Conservation (phyloP, 2,797 vertebrate species). For the Lophius americanus region DNA sequence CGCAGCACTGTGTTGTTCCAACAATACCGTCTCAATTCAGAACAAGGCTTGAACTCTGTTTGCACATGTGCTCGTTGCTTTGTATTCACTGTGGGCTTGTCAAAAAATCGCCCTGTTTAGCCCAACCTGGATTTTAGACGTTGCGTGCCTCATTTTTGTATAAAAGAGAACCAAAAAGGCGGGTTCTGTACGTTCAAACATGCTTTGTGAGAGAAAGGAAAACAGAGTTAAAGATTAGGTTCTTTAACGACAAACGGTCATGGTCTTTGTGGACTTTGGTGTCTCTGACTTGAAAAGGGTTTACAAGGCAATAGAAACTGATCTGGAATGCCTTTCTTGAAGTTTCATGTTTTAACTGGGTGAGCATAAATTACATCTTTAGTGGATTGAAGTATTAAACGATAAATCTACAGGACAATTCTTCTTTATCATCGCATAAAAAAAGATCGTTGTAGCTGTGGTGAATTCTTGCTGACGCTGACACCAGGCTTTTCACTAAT, state of each 20-base stretch:
- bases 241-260: not conserved
- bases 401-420: conserved; percentile 34
- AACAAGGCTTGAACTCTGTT: not conserved
- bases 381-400: no score
- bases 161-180: not conserved
- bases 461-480: conserved; percentile 34
- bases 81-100: conserved; percentile 15
- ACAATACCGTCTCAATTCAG: conserved; percentile 18
- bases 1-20: conserved; percentile 4
- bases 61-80: conserved; percentile 23
- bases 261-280: conserved; percentile 62
- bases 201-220: not conserved
- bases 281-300: conserved; percentile 6
- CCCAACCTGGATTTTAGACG: not conserved
- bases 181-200: not conserved
- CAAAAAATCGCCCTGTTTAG: no score
- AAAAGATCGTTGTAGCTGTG: conserved; percentile 18
- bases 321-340: not conserved
- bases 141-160: conserved; percentile 4
- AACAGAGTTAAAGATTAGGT: conserved; percentile 65
- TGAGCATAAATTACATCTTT: conserved; percentile 8
- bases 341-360: not conserved
- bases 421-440: conserved; percentile 20
- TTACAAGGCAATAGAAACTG: conserved; percentile 35
- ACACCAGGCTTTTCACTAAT: conserved; percentile 32